Evolutionary conservation across 2,797 vertebrate species (phyloP).

Genomic region (Enteromius treurensis): DNA sequence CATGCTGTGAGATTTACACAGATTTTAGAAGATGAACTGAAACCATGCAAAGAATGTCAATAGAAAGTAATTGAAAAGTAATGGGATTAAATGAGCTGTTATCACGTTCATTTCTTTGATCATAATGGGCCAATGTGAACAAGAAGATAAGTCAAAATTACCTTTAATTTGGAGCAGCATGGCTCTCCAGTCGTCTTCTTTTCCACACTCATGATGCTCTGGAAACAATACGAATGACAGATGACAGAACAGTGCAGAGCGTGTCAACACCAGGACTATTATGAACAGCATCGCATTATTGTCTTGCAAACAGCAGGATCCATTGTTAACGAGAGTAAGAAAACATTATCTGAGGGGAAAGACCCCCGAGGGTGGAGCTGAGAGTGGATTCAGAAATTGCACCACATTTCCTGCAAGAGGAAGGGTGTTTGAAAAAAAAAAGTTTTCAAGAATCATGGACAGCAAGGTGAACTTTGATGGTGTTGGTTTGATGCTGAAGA

Average conservation of each 20-base stretch:
- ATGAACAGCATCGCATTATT: constrained; percentile 3
- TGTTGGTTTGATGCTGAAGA: constrained; percentile 37
- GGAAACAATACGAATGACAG: constrained; percentile 27
- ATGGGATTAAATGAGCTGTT: constrained; percentile 10
- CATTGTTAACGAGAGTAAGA: constrained; percentile 38
- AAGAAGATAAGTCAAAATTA: constrained; percentile 48
- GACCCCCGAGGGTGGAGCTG: constrained; percentile 40
- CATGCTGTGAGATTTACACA: background rate
- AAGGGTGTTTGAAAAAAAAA: constrained; percentile 50
- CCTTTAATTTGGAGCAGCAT: constrained; percentile 79
- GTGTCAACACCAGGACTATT: background rate
- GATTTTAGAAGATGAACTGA: background rate
- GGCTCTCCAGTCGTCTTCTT: constrained; percentile 64
- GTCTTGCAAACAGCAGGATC: constrained; percentile 4
- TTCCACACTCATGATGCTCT: constrained; percentile 76
- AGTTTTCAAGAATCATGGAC: constrained; percentile 14
- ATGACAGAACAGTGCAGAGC: background rate
- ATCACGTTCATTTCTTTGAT: constrained; percentile 2
- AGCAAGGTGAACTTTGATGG: constrained; percentile 25
- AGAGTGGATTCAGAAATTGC: constrained; percentile 30
- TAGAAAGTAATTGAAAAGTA: background rate
- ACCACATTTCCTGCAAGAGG: constrained; percentile 52
- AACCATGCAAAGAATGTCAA: background rate
- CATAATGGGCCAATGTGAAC: background rate
- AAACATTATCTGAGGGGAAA: constrained; percentile 47